Evolutionary conservation across 53 echinoderm and acorn worm genomes (phyloP), one percentile per base, ranked within the genome.

Genomic region (Zoroaster sp.): DNA sequence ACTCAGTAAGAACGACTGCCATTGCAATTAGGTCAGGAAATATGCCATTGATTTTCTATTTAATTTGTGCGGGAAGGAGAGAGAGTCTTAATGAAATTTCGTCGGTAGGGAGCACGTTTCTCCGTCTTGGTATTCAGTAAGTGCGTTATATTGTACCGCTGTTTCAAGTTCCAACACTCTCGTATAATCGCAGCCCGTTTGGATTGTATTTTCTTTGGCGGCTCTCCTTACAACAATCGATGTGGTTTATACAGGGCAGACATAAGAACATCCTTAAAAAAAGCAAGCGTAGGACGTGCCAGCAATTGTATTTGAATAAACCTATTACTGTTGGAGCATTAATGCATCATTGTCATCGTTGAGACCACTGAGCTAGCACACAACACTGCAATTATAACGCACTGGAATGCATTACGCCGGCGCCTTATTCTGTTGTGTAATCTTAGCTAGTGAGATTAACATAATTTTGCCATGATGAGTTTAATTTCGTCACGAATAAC

Each of bases 261-360:
- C 76, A 46, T 76, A 34, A 76, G 76, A 76, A 52, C 76, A 76
- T 47, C 76, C 46, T 45, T 49, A 76, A 52, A 76, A 47, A 76
- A 41, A 28, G 42, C 34, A 69, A 3, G 15, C 15, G 34, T 33
- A 76, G 47, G 14, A 47, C 52, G 51, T 59, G 49, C 42, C 36
- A 76, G 76, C 76, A 18, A 76, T 76, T 76, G 76, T 33, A 52
- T 76, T 76, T 76, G 34, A 76, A 76, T 76, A 76, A 76, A 76
- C 76, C 76, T 33, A 76, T 76, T 76, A 46, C 13, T 9, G 30
- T n/a, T 59, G 59, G 25, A 8, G 59, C 8, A 0, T 25, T 28
- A 59, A 23, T 25, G 59, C 59, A 59, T 23, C 59, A 1, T 25
- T 17, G 4, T 25, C 11, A 8, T n/a, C n/a, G n/a, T n/a, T n/a